Evolutionary conservation across 1,140 invertebrate genomes (phyloP).

Genomic region (Ceratina calcarata): DNA sequence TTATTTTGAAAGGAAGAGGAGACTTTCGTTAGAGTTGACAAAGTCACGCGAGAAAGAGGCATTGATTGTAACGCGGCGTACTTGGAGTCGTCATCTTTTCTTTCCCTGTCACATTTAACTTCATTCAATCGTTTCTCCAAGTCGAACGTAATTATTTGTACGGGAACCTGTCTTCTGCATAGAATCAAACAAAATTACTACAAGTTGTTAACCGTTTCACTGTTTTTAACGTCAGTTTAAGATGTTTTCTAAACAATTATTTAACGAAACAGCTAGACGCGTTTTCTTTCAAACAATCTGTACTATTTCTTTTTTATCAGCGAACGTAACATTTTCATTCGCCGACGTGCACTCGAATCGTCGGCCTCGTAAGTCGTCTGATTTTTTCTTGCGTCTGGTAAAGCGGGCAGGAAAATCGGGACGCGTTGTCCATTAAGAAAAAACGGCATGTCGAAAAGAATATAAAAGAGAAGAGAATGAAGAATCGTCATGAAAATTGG

Average conservation of each 20-base stretch:
- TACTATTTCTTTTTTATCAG: too few relatives aligned
- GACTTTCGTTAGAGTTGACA: constrained; percentile 76
- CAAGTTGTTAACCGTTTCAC: too few relatives aligned
- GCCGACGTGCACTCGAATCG: background rate
- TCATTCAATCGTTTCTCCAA: background rate
- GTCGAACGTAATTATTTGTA: too few relatives aligned
- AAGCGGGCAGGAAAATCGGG: constrained; percentile 19
- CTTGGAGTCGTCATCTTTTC: background rate
- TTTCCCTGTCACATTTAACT: background rate
- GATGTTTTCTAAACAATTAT: too few relatives aligned
- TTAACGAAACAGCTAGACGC: too few relatives aligned
- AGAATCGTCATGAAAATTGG: constrained; percentile 39
- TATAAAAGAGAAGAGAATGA: background rate
- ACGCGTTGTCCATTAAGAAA: constrained; percentile 5
- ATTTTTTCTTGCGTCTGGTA: background rate
- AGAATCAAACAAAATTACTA: too few relatives aligned
- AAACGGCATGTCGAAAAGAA: too few relatives aligned
- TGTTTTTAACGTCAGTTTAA: too few relatives aligned
- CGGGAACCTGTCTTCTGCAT: too few relatives aligned
- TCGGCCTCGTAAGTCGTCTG: background rate
- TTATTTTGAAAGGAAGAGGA: constrained; percentile 79
- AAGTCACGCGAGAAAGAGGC: constrained; percentile 43
- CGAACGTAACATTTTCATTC: background rate
- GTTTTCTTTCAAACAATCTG: background rate
- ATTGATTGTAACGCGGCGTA: constrained; percentile 20